Evolutionary conservation across 2,888 invertebrate genomes (phyloP).

Genomic region (Agrilus mali): DNA sequence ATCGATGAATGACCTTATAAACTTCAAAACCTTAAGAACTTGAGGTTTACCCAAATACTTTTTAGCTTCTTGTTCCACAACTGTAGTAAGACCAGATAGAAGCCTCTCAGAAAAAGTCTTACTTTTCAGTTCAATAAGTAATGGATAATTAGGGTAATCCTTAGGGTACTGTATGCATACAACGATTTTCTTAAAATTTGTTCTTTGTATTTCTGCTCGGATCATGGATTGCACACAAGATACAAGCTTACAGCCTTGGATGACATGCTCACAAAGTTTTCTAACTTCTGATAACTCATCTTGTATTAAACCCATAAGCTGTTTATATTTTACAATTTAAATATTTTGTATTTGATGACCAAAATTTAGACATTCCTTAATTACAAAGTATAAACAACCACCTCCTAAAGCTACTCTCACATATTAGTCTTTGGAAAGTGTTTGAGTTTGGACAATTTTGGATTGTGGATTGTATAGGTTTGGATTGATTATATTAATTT

Average conservation of each 20-base stretch:
- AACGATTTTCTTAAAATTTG: constrained; percentile 47
- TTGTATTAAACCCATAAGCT: constrained; percentile 47
- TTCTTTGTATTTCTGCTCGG: constrained; percentile 52
- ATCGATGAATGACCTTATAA: constrained; percentile 49
- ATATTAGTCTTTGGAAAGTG: background rate
- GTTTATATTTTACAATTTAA: too few species aligned
- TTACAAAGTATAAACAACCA: too few species aligned
- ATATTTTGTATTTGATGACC: too few species aligned
- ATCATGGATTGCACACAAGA: constrained; percentile 54
- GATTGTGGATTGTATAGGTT: too few species aligned
- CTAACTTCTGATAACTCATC: constrained; percentile 53
- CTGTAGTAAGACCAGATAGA: constrained; percentile 44
- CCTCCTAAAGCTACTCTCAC: constrained; percentile 1
- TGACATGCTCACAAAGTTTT: constrained; percentile 46
- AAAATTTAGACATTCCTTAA: too few species aligned
- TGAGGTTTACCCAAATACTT: constrained; percentile 47
- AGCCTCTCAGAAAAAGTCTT: constrained; percentile 52
- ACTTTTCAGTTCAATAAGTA: constrained; percentile 57
- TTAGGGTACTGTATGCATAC: constrained; percentile 54
- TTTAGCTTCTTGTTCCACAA: constrained; percentile 49
- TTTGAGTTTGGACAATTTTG: too few species aligned
- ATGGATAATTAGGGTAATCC: constrained; percentile 44
- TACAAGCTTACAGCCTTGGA: constrained; percentile 48
- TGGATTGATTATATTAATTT: too few species aligned
- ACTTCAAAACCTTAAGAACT: constrained; percentile 44